Base-by-base conservation (phyloP, 2,113 vertebrate species). In the Anhinga rufa region DNA sequence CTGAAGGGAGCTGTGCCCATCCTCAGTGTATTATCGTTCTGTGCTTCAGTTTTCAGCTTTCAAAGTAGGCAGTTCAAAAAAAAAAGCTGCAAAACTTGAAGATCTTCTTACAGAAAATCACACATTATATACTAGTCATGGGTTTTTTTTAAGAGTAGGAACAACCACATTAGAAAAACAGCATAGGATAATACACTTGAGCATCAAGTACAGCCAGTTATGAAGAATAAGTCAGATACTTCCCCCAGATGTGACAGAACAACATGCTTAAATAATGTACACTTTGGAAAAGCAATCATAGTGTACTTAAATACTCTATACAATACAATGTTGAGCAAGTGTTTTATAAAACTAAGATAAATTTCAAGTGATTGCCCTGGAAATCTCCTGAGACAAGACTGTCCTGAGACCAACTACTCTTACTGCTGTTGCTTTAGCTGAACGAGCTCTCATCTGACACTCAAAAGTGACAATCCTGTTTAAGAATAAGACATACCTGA, bases 361-460 rank as follows among this genome's bases (percentile, higher is more conserved):
- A 97, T 95, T 96, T 95, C 62, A 95, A 94, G 42, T 24, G 82
- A 97, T 82, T 94, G 36, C 34, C 76, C 51, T 25, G 57, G 71
- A 97, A 97, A 80, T 93, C 96, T 96, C 69, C 49, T 81, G 91
- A 95, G 65, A 46, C 62, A 52, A 82, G 76, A 90, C 85, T 96
- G 89, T 97, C 91, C 93, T 60, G 91, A 92, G 92, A 93, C 92
- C 69, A 28, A 70, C 84, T 90, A 25, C 51, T 60, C 42, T 81
- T 66, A 78, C 82, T 71, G 92, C 88, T 76, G 91, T 61, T 49
- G 65, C 77, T 86, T 71, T 32, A 48, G 90, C 34, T 87, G 80
- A 96, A 34, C 44, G 44, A 94, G 83, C 86, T 95, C 89, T 97
- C 95, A 96, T 87, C 49, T 61, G 88, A 96, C 96, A 90, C 80